phyloP scores from a whole-genome alignment of 2,888 invertebrate species.

The Eupithecia abbreviata region DNA sequence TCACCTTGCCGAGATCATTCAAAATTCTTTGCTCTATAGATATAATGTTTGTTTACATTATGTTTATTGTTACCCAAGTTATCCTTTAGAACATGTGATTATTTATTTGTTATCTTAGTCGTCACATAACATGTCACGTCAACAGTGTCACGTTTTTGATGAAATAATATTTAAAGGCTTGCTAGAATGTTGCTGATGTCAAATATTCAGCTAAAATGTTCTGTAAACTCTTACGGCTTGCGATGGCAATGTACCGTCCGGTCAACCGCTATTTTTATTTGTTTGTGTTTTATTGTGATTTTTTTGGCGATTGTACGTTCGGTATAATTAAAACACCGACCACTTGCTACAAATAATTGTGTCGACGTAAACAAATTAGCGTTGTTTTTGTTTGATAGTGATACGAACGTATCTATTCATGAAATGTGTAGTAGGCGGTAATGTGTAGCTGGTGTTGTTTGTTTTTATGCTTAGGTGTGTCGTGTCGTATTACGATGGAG shows the following conservation, averaged over 20 bases:
- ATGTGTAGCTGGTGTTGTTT: constrained; percentile 40
- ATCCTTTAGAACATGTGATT: constrained; percentile 6
- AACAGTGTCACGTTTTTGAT: constrained; percentile 17
- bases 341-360: constrained; percentile 15
- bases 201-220: background rate
- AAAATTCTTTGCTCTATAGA: background rate
- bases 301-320: background rate
- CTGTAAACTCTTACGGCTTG: background rate
- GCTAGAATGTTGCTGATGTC: background rate
- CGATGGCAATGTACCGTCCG: background rate
- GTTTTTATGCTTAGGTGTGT: constrained; percentile 47
- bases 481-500: constrained; percentile 50
- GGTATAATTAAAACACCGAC: constrained; percentile 5
- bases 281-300: background rate
- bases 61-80: constrained; percentile 31
- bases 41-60: constrained; percentile 38
- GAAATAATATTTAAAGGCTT: background rate
- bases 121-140: constrained; percentile 12
- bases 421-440: constrained; percentile 38
- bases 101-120: constrained; percentile 1
- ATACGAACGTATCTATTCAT: constrained; percentile 38
- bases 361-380: constrained; percentile 30
- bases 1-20: background rate
- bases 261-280: background rate
- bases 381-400: constrained; percentile 39